A percentile compares a stretch with the other conserved stretches of the same genome.
phyloP scores from a whole-genome alignment of 2,888 invertebrate species.

The Drosophila incognita region DNA sequence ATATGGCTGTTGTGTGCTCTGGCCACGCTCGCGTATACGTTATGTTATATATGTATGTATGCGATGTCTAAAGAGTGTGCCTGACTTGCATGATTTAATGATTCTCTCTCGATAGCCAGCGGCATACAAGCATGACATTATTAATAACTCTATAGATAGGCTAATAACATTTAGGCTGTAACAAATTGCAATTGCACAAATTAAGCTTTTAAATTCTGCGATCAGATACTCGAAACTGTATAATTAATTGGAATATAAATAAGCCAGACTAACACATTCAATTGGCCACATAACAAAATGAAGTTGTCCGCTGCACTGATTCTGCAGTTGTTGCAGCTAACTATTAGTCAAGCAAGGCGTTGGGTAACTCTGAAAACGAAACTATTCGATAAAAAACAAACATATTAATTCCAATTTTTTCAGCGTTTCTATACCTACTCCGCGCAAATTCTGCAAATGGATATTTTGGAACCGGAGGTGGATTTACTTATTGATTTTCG shows the following conservation, averaged over 20 bases:
- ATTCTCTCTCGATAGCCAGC: constrained; percentile 5
- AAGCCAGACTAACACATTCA: not conserved
- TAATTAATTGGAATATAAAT: constrained; percentile 14
- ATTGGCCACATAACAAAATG: constrained; percentile 8
- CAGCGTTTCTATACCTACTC: constrained; percentile 20
- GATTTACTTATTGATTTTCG: constrained; percentile 33
- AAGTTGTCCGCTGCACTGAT: not conserved
- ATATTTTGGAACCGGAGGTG: constrained; percentile 12
- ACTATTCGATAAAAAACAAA: too few species aligned
- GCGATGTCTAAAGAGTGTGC: constrained; percentile 5
- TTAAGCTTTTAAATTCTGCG: constrained; percentile 22
- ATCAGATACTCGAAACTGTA: constrained; percentile 13
- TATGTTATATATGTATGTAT: constrained; percentile 24
- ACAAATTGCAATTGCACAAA: constrained; percentile 40
- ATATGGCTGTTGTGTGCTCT: constrained; percentile 50
- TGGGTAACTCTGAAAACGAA: not conserved
- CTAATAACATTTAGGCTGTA: constrained; percentile 11
- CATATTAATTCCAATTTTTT: not conserved
- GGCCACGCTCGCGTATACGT: constrained; percentile 51
- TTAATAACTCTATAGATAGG: constrained; percentile 13
- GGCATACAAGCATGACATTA: constrained; percentile 7
- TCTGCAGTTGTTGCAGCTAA: not conserved
- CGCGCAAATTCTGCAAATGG: constrained; percentile 7
- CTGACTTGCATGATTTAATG: constrained; percentile 31
- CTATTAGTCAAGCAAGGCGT: not conserved